A percentile compares a stretch with the other conserved stretches of the same genome.
phyloP scores from a whole-genome alignment of 2,113 vertebrate species.

The Xiphophorus maculatus region DNA sequence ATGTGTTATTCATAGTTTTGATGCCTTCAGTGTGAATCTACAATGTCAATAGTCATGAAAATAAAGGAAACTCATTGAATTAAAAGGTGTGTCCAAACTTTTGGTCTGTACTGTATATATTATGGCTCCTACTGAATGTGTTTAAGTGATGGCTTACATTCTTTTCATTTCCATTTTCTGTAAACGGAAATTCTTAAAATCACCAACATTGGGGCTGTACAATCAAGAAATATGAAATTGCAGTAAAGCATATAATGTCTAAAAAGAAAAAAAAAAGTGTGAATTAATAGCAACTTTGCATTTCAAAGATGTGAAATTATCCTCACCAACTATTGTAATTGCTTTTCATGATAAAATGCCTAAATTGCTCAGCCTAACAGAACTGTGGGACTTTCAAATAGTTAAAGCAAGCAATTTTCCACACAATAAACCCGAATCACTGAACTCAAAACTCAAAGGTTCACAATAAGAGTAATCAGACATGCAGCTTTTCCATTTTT shows the following conservation, averaged over 20 bases:
- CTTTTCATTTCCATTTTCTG: neutral
- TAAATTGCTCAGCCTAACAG: neutral
- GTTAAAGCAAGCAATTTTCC: neutral
- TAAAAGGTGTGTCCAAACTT: too few relatives aligned
- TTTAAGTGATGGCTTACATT: neutral
- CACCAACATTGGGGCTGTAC: neutral
- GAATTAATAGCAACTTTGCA: too few relatives aligned
- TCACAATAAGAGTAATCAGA: neutral
- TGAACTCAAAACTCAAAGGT: neutral
- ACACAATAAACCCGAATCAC: neutral
- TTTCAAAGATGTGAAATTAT: too few relatives aligned
- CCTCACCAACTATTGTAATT: too few relatives aligned
- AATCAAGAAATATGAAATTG: neutral
- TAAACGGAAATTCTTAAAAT: neutral
- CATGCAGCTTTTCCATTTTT: rapidly evolving
- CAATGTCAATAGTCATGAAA: too few relatives aligned
- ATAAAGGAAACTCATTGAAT: too few relatives aligned
- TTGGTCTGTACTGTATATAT: neutral
- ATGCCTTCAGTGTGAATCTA: too few relatives aligned
- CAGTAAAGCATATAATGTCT: neutral
- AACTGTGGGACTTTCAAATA: neutral
- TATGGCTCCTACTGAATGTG: neutral
- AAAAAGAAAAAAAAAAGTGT: too few relatives aligned
- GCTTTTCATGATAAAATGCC: neutral
- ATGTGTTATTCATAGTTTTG: too few relatives aligned